Base-by-base conservation (phyloP, 2,888 invertebrate genomes). In the Aphrophora alni region DNA sequence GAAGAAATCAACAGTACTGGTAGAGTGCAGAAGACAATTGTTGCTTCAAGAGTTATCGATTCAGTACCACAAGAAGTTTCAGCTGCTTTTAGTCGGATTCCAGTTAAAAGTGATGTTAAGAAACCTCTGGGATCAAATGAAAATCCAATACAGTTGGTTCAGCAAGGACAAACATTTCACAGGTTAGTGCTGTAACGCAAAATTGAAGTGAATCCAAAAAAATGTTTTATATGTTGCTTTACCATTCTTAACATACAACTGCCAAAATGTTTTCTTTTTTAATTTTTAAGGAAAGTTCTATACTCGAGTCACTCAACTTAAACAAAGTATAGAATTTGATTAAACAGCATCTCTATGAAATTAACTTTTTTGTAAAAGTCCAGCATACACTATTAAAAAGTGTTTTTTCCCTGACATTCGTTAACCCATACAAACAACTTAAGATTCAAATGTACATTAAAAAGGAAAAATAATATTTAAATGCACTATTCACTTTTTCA, bases 111-210 rank as follows among this genome's bases (percentile, higher is more conserved):
- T 59, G 78, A 78, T 28, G 24, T 28, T 12, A 78, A 78, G 5
- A 89, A 88, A 79, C 89, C 90, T 24, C 85, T 90, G 3, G 90
- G 90, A 10, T 90, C 91, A 1, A 90, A 89, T 84, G 89, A 90
- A 83, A 91, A 91, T 86, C 91, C 91, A 0, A 91, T 91, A 82
- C 89, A 91, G 85, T 89, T 92, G 75, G 90, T 91, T 73, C 91
- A 91, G 83, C 91, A 91, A 84, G 91, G 91, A 25, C 90, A 90
- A 85, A 90, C 90, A 72, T 91, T 91, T 86, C 91, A 90, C 75
- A 90, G 88, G 88, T 88, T 85, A 74, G 26, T 38, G 24, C n/a
- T n/a, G n/a, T n/a, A n/a, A n/a, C n/a, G n/a, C n/a, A 68, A 68
- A 68, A 14, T n/a, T 7, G 4, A 68, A 68, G n/a, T 21, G n/a